phyloP scores from a whole-genome alignment of 2,113 vertebrate species.

The Meleagris gallopavo region DNA sequence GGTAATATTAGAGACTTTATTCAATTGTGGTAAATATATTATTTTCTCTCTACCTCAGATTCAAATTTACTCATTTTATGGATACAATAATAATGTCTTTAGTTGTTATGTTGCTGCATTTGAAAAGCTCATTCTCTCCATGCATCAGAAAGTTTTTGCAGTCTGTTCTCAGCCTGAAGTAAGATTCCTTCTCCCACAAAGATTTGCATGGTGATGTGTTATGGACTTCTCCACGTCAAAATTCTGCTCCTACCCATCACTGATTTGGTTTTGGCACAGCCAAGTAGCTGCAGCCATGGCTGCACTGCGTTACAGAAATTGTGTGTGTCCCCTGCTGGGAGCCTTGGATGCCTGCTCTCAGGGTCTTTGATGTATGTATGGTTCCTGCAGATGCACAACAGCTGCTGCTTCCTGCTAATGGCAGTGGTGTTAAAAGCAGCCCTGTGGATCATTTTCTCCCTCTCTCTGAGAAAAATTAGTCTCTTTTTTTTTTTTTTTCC shows the following conservation, averaged over 20 bases:
- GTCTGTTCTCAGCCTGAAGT: neutral
- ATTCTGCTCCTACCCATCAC: neutral
- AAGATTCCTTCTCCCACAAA: neutral
- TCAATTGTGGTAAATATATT: neutral
- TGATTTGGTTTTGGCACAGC: neutral
- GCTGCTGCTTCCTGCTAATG: neutral
- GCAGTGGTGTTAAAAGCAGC: neutral
- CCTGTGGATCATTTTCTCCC: neutral
- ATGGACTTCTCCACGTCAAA: neutral
- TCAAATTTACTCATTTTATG: neutral
- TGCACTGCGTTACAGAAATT: neutral
- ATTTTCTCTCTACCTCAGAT: neutral
- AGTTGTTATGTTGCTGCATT: neutral
- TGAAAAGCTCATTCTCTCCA: neutral
- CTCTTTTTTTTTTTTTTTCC: neutral
- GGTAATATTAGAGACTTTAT: neutral
- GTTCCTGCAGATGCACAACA: neutral
- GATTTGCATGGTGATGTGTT: neutral
- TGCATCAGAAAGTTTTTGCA: neutral
- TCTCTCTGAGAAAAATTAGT: neutral
- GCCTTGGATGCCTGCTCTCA: neutral
- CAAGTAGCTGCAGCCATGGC: neutral
- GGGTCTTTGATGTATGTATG: neutral
- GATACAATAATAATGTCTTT: neutral
- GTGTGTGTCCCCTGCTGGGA: neutral